A percentile compares a stretch with the other conserved stretches of the same genome.
These are phyloP conservation scores for Leucosticte australis DNA, from an alignment of 2,113 vertebrate genomes.

Conservation along the genomic window DNA sequence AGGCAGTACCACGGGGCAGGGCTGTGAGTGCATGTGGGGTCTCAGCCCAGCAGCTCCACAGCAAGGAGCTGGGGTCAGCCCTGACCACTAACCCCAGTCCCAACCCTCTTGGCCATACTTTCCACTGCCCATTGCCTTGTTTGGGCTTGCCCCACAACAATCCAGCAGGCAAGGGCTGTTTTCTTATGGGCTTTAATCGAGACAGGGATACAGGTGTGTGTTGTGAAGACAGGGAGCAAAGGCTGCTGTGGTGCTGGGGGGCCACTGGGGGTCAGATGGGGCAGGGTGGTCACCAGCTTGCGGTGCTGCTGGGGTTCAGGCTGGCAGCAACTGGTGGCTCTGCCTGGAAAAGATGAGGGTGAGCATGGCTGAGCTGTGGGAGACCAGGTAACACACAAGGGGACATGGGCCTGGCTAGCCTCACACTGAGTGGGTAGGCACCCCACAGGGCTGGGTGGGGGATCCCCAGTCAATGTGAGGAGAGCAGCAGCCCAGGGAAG, in stretches of 20 bases:
- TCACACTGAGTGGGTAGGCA: background rate
- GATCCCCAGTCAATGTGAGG: background rate
- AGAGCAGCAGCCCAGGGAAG: background rate
- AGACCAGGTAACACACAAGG: background rate
- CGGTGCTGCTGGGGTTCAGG: rapidly evolving
- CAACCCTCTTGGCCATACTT: background rate
- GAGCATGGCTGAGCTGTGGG: background rate
- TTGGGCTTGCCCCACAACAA: rapidly evolving
- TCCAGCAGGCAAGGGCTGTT: background rate
- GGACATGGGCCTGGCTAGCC: background rate
- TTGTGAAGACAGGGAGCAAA: background rate
- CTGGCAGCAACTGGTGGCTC: background rate
- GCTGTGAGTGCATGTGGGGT: rapidly evolving
- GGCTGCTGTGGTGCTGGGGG: background rate
- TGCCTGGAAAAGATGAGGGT: background rate
- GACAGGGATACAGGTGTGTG: background rate
- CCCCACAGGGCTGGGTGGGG: background rate
- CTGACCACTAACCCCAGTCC: background rate
- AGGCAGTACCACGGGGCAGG: background rate
- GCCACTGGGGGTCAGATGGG: rapidly evolving
- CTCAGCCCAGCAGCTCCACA: rapidly evolving
- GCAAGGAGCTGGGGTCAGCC: background rate
- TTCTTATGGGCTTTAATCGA: constrained; percentile 2
- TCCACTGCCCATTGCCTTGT: rapidly evolving
- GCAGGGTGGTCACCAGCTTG: background rate